phyloP scores from a whole-genome alignment of 2,113 vertebrate genomes.

The Balaenoptera acutorostrata region DNA sequence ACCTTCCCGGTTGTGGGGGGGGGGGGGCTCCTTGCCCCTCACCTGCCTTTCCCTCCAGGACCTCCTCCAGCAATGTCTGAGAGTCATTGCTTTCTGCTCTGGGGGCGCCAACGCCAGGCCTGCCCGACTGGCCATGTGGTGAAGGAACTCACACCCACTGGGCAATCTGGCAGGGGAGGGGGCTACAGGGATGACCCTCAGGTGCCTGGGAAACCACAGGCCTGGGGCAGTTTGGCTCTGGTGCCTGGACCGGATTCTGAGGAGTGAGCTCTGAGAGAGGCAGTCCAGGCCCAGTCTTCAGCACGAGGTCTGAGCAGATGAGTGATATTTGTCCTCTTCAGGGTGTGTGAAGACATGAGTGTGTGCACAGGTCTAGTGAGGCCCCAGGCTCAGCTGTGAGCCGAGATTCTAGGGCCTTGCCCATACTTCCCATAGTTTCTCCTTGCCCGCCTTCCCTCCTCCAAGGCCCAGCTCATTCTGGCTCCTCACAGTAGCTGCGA shows the following conservation, averaged over 20 bases:
- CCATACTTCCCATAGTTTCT: background rate
- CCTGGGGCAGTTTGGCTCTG: background rate
- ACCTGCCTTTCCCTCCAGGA: background rate
- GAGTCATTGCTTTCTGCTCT: background rate
- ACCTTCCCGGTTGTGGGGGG: background rate
- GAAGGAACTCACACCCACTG: background rate
- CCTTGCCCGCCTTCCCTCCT: background rate
- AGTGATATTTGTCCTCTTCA: background rate
- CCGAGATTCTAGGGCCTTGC: background rate
- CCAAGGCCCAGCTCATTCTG: background rate
- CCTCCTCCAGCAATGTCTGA: background rate
- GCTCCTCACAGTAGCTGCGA: background rate
- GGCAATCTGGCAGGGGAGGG: background rate
- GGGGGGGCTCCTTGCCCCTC: background rate
- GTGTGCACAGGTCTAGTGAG: background rate
- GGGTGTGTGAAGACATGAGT: background rate
- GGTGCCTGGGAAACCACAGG: conserved; percentile 25
- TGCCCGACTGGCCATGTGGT: background rate
- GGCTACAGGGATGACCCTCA: background rate
- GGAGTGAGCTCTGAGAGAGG: background rate
- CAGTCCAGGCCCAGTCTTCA: background rate
- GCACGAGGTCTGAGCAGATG: background rate
- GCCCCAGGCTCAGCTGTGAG: background rate
- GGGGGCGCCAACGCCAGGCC: background rate
- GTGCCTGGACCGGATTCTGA: background rate